Evolutionary conservation across 2,797 vertebrate species (phyloP).

Genomic region (Myripristis murdjan): DNA sequence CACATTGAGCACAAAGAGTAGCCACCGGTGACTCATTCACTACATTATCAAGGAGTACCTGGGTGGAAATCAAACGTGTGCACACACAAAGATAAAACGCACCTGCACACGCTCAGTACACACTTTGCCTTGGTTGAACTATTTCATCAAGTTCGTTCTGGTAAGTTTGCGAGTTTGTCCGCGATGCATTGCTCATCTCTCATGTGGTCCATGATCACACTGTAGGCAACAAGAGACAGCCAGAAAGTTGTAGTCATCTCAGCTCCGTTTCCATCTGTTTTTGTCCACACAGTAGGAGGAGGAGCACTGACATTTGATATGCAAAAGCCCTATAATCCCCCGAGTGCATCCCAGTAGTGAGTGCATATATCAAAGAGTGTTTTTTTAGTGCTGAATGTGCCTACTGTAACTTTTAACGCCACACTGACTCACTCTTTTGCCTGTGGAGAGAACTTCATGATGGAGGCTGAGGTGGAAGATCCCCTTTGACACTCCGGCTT

Average conservation of each 20-base stretch:
- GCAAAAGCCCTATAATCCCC: constrained; percentile 71
- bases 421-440: constrained; percentile 66
- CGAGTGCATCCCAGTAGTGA: constrained; percentile 50
- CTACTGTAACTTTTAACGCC: constrained; percentile 62
- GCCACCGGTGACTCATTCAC: constrained; percentile 49
- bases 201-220: constrained; percentile 25
- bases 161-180: constrained; percentile 31
- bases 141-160: constrained; percentile 12
- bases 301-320: constrained; percentile 75
- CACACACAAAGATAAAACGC: constrained; percentile 1
- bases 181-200: constrained; percentile 52
- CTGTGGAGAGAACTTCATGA: constrained; percentile 55
- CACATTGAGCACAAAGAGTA: constrained; percentile 20
- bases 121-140: constrained; percentile 2
- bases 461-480: constrained; percentile 53
- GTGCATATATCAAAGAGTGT: constrained; percentile 51
- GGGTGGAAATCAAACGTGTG: constrained; percentile 23
- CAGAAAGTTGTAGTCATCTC: constrained; percentile 45
- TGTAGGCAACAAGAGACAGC: constrained; percentile 31
- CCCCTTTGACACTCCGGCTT: constrained; percentile 52
- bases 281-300: constrained; percentile 70
- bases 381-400: constrained; percentile 51
- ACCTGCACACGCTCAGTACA: constrained; percentile 1
- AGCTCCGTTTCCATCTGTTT: constrained; percentile 64
- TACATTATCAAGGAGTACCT: constrained; percentile 23